Conservation (phyloP, 2,888 invertebrate species). For the Odontocerum albicorne region DNA sequence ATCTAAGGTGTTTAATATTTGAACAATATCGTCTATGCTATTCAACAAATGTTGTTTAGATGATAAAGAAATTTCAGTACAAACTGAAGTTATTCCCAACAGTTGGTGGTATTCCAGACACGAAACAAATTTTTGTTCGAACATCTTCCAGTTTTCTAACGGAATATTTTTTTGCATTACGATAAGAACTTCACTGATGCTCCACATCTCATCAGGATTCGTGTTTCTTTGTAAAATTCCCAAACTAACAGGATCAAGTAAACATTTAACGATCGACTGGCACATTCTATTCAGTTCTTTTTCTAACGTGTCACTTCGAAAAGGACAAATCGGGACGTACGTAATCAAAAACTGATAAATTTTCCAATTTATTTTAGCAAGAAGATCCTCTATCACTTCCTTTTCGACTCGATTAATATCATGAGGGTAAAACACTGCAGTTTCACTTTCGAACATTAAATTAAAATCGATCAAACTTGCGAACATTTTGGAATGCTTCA, state of each 20-base stretch:
- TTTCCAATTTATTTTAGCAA: conserved; percentile 22
- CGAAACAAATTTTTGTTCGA: conserved; percentile 2
- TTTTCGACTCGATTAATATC: conserved; percentile 2
- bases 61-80: background rate
- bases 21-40: background rate
- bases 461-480: background rate
- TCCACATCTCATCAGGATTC: background rate
- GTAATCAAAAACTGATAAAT: conserved; percentile 6
- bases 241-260: conserved; percentile 1
- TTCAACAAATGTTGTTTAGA: background rate
- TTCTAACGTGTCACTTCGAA: background rate
- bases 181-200: background rate
- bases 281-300: background rate
- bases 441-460: background rate
- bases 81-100: background rate
- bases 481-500: background rate
- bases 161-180: conserved; percentile 1
- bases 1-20: conserved; percentile 1
- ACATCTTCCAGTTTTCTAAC: conserved; percentile 10
- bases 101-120: conserved; percentile 6
- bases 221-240: conserved; percentile 19
- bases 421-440: background rate
- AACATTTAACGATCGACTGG: conserved; percentile 4
- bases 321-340: background rate
- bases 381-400: conserved; percentile 13